Evolutionary conservation across 2,888 invertebrate genomes (phyloP), one percentile per base, ranked within the genome.

Genomic region (Lasioglossum pauxillum): DNA sequence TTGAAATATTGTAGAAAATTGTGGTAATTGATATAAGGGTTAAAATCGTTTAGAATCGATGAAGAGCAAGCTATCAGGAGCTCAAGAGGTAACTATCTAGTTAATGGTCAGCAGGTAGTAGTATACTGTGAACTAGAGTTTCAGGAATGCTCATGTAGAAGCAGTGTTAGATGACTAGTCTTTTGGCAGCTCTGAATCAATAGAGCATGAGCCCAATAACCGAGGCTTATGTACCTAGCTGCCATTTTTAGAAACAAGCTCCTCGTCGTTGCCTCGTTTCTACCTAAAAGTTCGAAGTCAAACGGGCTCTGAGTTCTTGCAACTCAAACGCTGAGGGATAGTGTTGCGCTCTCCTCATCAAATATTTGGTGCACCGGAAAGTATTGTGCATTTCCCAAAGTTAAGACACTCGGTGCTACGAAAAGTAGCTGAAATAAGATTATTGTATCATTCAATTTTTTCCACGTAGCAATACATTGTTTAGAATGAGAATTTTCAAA

Each of bases 161-260:
- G 14, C 31, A 64, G 64, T 64, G 64, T 64, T 57, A 57, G 57
- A 57, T n/a, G 57, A 57, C n/a, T n/a, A n/a, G n/a, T 57, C 57
- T n/a, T 57, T n/a, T 16, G 31, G 16, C 64, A 31, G 64, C 64
- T 31, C 64, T 64, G 64, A 64, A 64, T 64, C 64, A 64, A 64
- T 64, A 64, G 31, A 64, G 31, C 31, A 31, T 7, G 31, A 31
- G 31, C 27, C 31, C 64, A 64, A 64, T 31, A 64, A 64, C 64
- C 7, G 64, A 31, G 31, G 64, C 31, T 64, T 64, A 7, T 31
- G 64, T 64, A 31, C 64, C 31, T 8, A 64, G 64, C 64, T 19
- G 27, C 31, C 64, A 64, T 64, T 64, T 64, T 31, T 64, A 64
- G 64, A 64, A 64, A 64, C 31, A 31, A 31, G 64, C 14, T 64